Conservation (phyloP, 2,888 invertebrate species). For the Bellardia bayeri region DNA sequence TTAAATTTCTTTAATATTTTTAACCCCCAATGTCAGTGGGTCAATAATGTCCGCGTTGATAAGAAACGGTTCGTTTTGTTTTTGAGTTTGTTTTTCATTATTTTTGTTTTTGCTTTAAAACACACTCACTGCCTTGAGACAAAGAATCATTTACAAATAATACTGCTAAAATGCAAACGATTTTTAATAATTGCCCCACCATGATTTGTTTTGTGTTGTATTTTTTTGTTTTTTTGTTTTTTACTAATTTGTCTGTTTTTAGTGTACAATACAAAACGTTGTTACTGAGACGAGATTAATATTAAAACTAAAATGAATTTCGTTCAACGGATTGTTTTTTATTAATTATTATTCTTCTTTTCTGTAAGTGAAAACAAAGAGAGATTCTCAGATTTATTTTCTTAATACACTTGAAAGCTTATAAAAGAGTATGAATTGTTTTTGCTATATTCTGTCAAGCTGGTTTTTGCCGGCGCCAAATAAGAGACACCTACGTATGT, state of each 20-base stretch:
- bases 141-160: slow-evolving; percentile 55
- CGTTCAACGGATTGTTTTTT: slow-evolving; percentile 20
- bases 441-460: neutral
- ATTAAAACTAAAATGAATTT: slow-evolving; percentile 55
- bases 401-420: neutral
- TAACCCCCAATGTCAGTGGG: slow-evolving; percentile 55
- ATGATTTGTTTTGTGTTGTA: neutral
- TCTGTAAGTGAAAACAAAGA: neutral
- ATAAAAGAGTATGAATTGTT: neutral
- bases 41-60: slow-evolving; percentile 54
- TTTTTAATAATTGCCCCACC: slow-evolving; percentile 41
- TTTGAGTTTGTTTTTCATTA: neutral
- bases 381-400: slow-evolving; percentile 11
- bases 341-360: slow-evolving; percentile 8
- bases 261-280: slow-evolving; percentile 15
- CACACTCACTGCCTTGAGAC: slow-evolving; percentile 67
- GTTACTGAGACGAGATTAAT: slow-evolving; percentile 51
- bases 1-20: slow-evolving; percentile 1
- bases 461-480: neutral
- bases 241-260: neutral
- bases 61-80: slow-evolving; percentile 43
- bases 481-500: too few species aligned
- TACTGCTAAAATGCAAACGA: slow-evolving; percentile 57
- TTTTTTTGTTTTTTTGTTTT: neutral
- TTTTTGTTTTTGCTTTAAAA: slow-evolving; percentile 14